Conservation (phyloP, 2,888 invertebrate species). For the Coelogynopora nodosa region DNA sequence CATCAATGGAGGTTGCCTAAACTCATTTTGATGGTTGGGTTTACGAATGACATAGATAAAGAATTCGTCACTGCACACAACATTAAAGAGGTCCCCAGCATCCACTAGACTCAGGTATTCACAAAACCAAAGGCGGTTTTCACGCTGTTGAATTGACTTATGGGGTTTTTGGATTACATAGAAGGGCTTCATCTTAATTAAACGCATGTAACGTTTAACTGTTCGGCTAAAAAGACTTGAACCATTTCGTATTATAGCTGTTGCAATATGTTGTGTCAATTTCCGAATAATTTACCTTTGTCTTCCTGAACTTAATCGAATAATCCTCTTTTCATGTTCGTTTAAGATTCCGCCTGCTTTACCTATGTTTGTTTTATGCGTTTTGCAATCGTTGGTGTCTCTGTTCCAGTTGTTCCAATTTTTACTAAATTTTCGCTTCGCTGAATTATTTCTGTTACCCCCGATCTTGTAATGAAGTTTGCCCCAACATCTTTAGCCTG, state of each 20-base stretch:
- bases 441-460: not conserved
- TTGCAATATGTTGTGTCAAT: constrained; percentile 26
- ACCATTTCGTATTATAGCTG: not conserved
- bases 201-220: not conserved
- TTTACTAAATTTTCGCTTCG: not conserved
- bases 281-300: not conserved
- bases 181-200: constrained; percentile 15
- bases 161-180: constrained; percentile 12
- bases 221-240: not conserved
- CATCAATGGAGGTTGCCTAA: constrained; percentile 32
- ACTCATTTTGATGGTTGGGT: constrained; percentile 26
- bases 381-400: too few relatives aligned
- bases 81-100: constrained; percentile 5
- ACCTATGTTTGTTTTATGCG: too few relatives aligned
- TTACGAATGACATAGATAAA: not conserved
- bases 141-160: not conserved
- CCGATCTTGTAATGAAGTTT: not conserved
- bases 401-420: too few relatives aligned
- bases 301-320: not conserved
- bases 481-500: not conserved
- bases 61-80: constrained; percentile 13
- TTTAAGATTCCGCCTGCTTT: too few relatives aligned
- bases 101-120: not conserved
- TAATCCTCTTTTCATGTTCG: not conserved
- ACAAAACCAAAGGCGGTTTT: constrained; percentile 30